Evolutionary conservation across 2,888 invertebrate genomes (phyloP), one percentile per base, ranked within the genome.

Genomic region (Celastrina argiolus): DNA sequence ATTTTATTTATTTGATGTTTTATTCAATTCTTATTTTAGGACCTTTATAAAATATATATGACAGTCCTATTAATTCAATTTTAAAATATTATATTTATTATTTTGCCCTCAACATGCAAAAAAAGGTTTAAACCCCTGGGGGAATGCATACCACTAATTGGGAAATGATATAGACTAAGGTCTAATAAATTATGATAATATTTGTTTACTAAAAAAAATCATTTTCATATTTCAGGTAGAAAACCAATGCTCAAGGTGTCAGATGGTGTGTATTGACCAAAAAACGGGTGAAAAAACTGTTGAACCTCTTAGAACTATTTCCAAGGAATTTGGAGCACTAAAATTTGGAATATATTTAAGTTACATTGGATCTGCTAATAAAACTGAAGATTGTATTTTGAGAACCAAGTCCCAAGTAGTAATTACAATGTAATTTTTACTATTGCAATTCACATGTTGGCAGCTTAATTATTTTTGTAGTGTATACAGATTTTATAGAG

Each of bases 201-300:
- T 31, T 31, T 31, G 6, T 31, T 3, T 31, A 0, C n/a, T 26
- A 34, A 51, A 22, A 41, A 10, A 36, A 41, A n/a, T 1, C 18
- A 31, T 2, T 45, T 28, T 45, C 8, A 4, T 14, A 45, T 66
- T 81, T 66, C 86, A 96, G 94, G 94, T 94, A 65, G 94, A 94
- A 73, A 97, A 96, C 0, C 93, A 93, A 56, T 99, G 98, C 78
- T 95, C 94, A 0, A 93, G 99, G 66, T 99, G 99, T 81, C 97
- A 98, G 85, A 98, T 99, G 97, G 96, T 99, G 68, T 98, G 98
- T 81, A 95, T 98, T 69, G 95, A 99, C 84, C 98, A 98, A 86
- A 89, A 92, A 58, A 96, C 95, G 1, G 97, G 97, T 0, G 89
- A 94, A 72, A 96, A 95, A 77, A 95, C 96, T 0, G 92, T 94